These are phyloP conservation scores for Tetranychus urticae DNA, from an alignment of 1,140 invertebrate genomes.

Conservation along the genomic window DNA sequence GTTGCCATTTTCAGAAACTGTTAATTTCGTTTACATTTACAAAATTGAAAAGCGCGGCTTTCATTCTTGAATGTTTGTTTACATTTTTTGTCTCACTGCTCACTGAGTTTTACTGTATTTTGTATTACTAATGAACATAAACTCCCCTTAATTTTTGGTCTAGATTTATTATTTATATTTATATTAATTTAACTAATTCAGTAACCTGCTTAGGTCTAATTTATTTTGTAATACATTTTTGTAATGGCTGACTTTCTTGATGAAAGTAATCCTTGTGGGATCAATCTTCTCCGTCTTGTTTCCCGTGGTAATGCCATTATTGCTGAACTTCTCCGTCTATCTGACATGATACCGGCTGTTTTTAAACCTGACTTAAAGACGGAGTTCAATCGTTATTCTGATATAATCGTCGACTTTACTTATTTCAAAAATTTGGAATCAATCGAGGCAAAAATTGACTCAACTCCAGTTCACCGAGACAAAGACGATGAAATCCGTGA, in stretches of 20 bases:
- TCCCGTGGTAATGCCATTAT: constrained; percentile 86
- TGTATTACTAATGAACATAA: no score
- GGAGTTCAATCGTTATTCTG: constrained; percentile 54
- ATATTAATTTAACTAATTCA: no score
- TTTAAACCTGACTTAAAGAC: constrained; percentile 58
- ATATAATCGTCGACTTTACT: constrained; percentile 71
- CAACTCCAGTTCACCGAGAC: constrained; percentile 53
- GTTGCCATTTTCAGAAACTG: no score
- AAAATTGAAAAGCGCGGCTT: no score
- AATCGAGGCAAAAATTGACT: constrained; percentile 66
- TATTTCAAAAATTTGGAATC: constrained; percentile 68
- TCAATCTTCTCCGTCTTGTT: constrained; percentile 32
- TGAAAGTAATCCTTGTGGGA: background rate
- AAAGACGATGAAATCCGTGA: constrained; percentile 77
- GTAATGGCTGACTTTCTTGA: background rate
- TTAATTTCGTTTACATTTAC: no score
- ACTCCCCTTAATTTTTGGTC: no score
- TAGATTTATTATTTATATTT: no score
- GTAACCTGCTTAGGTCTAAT: no score
- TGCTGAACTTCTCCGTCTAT: constrained; percentile 67
- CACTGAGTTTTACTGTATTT: no score
- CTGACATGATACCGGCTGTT: constrained; percentile 67
- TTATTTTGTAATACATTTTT: no score
- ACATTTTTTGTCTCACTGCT: no score
- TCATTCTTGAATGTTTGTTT: no score